Base-by-base conservation (phyloP, 92 coral and sea anemone species). In the Porites rus region DNA sequence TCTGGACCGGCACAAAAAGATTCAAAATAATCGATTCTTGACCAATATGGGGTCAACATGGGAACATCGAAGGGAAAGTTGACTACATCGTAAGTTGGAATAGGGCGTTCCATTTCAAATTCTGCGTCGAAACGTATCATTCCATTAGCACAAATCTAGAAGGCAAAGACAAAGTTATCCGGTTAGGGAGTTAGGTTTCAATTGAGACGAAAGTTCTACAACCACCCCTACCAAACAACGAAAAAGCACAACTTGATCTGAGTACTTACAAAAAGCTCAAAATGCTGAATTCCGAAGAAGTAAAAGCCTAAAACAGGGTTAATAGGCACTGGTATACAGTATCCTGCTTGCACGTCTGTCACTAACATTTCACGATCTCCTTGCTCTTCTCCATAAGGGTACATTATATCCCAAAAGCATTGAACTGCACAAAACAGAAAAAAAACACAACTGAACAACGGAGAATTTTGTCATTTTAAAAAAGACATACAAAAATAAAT, bases 101-200 rank as follows among this genome's bases (percentile, higher is more conserved):
- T 18, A 10, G 87, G 87, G 25, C 0, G 21, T 3, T 7, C 1
- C 31, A 25, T 21, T 52, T 1, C 73, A 2, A 6, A 1, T 10
- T 7, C 54, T 6, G n/a, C 0, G 24, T 73, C 80, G 13, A 74
- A 83, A 16, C 24, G 61, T 72, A 83, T 65, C 61, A 74, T 63
- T 61, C 87, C 87, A 74, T 83, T 74, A 65, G 72, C 51, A 13
- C 87, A 83, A 83, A 74, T 74, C 87, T 83, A 50, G 13, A 72
- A 62, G 19, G 17, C 25, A 54, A 54, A 31, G 3, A 43, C 21
- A 58, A 56, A 76, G 46, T 38, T 38, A 38, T 38, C 46, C 5
- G 6, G 46, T 38, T 38, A 38, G 46, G 46, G 6, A 38, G 46
- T 38, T 38, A 38, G 46, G 46, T 38, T 38, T 38, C 46, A 38